Conservation (phyloP, 2,113 vertebrate genomes). For the Charina bottae region DNA sequence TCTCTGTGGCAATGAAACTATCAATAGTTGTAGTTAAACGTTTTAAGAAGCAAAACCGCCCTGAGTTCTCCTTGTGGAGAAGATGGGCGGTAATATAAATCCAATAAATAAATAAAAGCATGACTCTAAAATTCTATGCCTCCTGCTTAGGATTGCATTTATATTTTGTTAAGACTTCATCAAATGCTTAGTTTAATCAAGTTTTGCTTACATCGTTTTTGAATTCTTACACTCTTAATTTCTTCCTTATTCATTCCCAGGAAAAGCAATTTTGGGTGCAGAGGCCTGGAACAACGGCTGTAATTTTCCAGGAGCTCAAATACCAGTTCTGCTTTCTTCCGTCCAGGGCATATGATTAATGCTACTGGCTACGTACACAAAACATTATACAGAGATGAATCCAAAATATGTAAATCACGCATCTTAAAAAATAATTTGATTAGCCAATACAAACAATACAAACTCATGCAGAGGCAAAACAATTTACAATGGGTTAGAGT, state of each 20-base stretch:
- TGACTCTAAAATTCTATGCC: not conserved
- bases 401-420: not conserved
- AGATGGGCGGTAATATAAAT: no score
- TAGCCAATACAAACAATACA: not conserved
- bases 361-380: constrained; percentile 80
- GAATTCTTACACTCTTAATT: constrained; percentile 75
- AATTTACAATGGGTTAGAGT: not conserved
- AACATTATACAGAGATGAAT: not conserved
- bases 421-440: not conserved
- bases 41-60: not conserved
- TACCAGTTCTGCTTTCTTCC: constrained; percentile 86
- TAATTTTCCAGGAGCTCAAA: constrained; percentile 78
- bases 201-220: constrained; percentile 82
- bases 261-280: constrained; percentile 77
- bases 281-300: constrained; percentile 40
- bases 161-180: not conserved
- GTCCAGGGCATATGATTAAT: constrained; percentile 86
- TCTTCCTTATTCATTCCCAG: constrained; percentile 81
- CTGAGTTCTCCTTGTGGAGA: no score
- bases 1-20: not conserved
- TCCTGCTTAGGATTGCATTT: not conserved
- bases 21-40: not conserved
- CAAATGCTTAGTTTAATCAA: no score
- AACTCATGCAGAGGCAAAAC: not conserved
- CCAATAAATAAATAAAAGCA: no score